Evolutionary conservation across 2,888 invertebrate genomes (phyloP).

Genomic region (Eremobia ochroleuca): DNA sequence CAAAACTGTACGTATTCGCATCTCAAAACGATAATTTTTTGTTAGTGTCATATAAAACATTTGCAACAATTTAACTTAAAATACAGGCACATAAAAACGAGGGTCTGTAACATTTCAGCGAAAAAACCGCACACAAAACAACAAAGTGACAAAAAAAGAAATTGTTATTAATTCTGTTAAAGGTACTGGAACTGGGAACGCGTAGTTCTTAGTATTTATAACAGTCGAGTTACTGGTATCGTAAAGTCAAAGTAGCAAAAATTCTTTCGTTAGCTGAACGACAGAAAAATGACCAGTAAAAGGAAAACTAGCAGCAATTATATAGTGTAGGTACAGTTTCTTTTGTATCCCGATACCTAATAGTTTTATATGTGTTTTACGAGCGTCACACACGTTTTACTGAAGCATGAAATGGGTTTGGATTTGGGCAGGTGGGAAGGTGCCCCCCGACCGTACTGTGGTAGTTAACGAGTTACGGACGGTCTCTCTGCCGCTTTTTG

Average conservation of each 20-base stretch:
- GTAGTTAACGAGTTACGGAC: conserved; percentile 96
- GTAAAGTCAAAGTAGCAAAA: conserved; percentile 54
- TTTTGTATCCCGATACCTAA: conserved; percentile 45
- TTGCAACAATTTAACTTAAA: conserved; percentile 61
- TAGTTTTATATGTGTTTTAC: conserved; percentile 63
- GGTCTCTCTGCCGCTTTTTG: conserved; percentile 97
- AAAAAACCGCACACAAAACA: conserved; percentile 35
- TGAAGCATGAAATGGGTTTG: conserved; percentile 61
- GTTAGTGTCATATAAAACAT: conserved; percentile 55
- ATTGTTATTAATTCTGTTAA: conserved; percentile 60
- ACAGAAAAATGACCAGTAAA: conserved; percentile 30
- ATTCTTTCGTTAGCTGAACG: conserved; percentile 40
- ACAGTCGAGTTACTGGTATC: conserved; percentile 57
- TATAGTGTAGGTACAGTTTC: conserved; percentile 25
- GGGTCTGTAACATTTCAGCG: conserved; percentile 33
- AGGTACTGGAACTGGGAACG: conserved; percentile 28
- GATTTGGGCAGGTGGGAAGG: conserved; percentile 93
- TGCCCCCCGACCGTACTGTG: conserved; percentile 98
- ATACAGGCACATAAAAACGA: conserved; percentile 56
- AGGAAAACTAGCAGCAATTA: conserved; percentile 35
- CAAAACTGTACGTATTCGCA: conserved; percentile 48
- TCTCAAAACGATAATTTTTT: conserved; percentile 46
- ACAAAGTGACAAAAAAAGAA: conserved; percentile 50
- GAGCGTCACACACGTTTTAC: conserved; percentile 55
- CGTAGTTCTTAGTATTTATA: conserved; percentile 42